These are phyloP conservation scores for Xylophagus ater DNA, from an alignment of 2,888 invertebrate species.

Conservation along the genomic window DNA sequence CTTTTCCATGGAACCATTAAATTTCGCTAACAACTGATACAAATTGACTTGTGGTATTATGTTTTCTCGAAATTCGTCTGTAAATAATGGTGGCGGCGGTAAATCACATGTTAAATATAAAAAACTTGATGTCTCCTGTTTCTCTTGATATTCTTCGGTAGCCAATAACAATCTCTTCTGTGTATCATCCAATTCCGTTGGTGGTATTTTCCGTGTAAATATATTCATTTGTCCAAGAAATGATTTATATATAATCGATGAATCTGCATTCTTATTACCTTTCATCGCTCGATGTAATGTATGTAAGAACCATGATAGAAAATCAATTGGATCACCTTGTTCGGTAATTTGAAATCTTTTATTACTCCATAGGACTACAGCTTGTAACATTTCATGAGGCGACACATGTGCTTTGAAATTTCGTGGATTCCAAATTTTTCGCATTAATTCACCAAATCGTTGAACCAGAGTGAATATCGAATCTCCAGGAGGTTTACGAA, in stretches of 20 bases:
- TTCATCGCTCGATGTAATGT: constrained; percentile 89
- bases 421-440: constrained; percentile 97
- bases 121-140: constrained; percentile 83
- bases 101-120: constrained; percentile 94
- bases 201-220: constrained; percentile 83
- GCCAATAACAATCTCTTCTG: constrained; percentile 67
- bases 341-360: constrained; percentile 97
- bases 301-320: constrained; percentile 96
- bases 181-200: constrained; percentile 81
- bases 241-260: constrained; percentile 88
- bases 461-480: constrained; percentile 84
- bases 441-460: constrained; percentile 82
- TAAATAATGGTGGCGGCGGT: constrained; percentile 93
- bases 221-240: constrained; percentile 88
- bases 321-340: constrained; percentile 97
- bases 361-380: constrained; percentile 92
- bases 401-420: constrained; percentile 99
- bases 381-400: constrained; percentile 99
- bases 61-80: constrained; percentile 95
- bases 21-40: constrained; percentile 86
- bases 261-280: constrained; percentile 76
- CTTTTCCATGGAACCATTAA: constrained; percentile 89
- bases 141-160: constrained; percentile 80
- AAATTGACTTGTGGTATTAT: constrained; percentile 98
- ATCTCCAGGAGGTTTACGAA: constrained; percentile 91